Evolutionary conservation across 2,888 invertebrate genomes (phyloP), one percentile per base, ranked within the genome.

Genomic region (Scelioninae gen. 1): DNA sequence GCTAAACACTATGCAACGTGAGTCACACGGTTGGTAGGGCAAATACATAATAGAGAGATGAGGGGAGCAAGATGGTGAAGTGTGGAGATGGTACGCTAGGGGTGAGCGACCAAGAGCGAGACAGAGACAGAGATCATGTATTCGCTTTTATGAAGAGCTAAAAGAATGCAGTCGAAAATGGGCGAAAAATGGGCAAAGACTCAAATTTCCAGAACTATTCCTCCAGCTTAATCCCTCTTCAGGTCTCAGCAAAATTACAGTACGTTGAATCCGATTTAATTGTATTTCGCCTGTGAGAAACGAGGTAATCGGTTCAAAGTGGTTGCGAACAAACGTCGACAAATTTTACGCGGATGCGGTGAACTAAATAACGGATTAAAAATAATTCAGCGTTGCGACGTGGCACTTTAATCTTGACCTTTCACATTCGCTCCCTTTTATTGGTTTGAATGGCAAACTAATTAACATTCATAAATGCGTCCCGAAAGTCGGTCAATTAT

Each of bases 1-100:
- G n/a, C n/a, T n/a, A n/a, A n/a, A n/a, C n/a, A n/a, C n/a, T n/a
- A n/a, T n/a, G 69, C 80, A 75, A 72, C 76, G 71, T 60, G 71
- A 69, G 81, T 75, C 75, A 69, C 68, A 69, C 80, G 69, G 62
- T 68, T 74, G 80, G 72, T 58, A 79, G 72, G 72, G 74, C 74
- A 74, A 66, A 74, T 66, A 69, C 58, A 66, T 75, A 66, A 80
- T 80, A 77, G 34, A 69, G 63, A 69, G 71, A 66, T 43, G 71
- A 62, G 49, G 69, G 56, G 78, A 63, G 65, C 58, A 69, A 78
- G 78, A 78, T 47, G 69, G 63, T 62, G 69, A 13, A 66, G 16
- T 31, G 45, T 23, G 47, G 31, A 11, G 32, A 4, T 0, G 74
- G 23, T 47, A 69, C 29, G 69, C 38, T 13, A 38, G 69, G 49